Percentiles rank a stretch among this genome's conserved stretches.
Evolutionary conservation across 2,113 vertebrate genomes (phyloP).

Genomic region (Gracilinanus agilis): DNA sequence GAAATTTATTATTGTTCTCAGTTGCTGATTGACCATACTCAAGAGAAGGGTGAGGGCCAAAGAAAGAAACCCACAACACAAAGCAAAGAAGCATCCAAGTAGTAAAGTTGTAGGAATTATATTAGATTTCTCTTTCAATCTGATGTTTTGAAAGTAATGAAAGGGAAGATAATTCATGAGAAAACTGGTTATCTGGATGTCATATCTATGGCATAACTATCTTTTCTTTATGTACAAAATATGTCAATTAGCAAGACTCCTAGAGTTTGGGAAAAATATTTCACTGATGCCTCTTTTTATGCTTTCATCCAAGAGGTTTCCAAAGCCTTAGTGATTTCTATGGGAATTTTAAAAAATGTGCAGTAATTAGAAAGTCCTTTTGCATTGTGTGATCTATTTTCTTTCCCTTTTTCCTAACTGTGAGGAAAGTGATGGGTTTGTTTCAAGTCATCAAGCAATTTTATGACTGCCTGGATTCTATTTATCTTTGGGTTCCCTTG

Average conservation of each 20-base stretch:
- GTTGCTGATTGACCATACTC: neutral
- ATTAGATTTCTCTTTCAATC: neutral
- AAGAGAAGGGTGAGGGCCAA: neutral
- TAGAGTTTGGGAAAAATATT: slow-evolving; percentile 66
- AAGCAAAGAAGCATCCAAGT: neutral
- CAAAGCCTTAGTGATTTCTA: slow-evolving; percentile 73
- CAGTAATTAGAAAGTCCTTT: slow-evolving; percentile 74
- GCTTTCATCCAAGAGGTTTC: slow-evolving; percentile 75
- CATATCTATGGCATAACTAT: neutral
- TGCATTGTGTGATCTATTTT: slow-evolving; percentile 66
- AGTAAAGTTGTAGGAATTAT: neutral
- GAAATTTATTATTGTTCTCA: neutral
- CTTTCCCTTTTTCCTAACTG: slow-evolving; percentile 54
- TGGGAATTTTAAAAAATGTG: slow-evolving; percentile 75
- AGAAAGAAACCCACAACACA: neutral
- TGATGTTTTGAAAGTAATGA: neutral
- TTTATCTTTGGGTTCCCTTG: neutral
- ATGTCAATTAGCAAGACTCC: slow-evolving; percentile 69
- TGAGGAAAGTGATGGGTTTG: slow-evolving; percentile 40
- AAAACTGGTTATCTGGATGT: neutral
- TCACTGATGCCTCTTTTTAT: slow-evolving; percentile 77
- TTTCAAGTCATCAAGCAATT: slow-evolving; percentile 69
- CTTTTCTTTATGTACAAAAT: slow-evolving; percentile 63
- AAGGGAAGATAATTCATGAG: neutral
- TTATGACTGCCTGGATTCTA: slow-evolving; percentile 31